A percentile compares a stretch with the other conserved stretches of the same genome.
Conservation (phyloP, 2,113 vertebrate species). For the Oryzias javanicus region DNA sequence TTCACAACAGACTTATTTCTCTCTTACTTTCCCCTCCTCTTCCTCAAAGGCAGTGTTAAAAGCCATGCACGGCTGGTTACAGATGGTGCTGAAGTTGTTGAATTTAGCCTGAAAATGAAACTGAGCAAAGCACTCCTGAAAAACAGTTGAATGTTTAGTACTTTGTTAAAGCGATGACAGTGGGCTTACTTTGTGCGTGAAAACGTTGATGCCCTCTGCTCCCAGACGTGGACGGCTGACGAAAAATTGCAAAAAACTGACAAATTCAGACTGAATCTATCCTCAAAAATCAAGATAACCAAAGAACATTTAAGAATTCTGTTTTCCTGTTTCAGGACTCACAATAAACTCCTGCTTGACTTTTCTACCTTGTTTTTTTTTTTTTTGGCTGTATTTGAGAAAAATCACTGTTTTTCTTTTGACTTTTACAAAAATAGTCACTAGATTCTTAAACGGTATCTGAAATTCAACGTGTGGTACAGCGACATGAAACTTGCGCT, state of each 20-base stretch:
- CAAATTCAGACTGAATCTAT: slow-evolving; percentile 25
- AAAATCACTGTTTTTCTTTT: slow-evolving; percentile 16
- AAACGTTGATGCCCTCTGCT: slow-evolving; percentile 18
- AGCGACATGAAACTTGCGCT: slow-evolving; percentile 22
- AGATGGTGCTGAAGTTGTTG: slow-evolving; percentile 32
- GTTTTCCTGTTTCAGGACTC: slow-evolving; percentile 54
- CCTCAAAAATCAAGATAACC: slow-evolving; percentile 43
- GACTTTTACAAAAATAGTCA: slow-evolving; percentile 1
- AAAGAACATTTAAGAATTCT: slow-evolving; percentile 32
- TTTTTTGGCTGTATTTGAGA: slow-evolving; percentile 22
- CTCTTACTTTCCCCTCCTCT: background rate
- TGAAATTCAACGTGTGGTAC: slow-evolving; percentile 21
- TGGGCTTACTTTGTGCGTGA: slow-evolving; percentile 13
- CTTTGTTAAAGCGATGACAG: slow-evolving; percentile 20
- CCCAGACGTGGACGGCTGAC: slow-evolving; percentile 3
- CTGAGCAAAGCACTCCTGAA: background rate
- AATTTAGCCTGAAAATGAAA: slow-evolving; percentile 17
- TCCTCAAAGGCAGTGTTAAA: slow-evolving; percentile 20
- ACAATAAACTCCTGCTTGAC: slow-evolving; percentile 17
- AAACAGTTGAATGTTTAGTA: slow-evolving; percentile 7
- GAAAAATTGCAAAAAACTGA: slow-evolving; percentile 32
- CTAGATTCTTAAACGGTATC: slow-evolving; percentile 21
- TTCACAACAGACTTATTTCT: slow-evolving; percentile 10
- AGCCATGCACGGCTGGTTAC: slow-evolving; percentile 11
- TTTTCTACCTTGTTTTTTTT: no score